Evolutionary conservation across 2,113 vertebrate species (phyloP).

Genomic region (Etheostoma cragini): DNA sequence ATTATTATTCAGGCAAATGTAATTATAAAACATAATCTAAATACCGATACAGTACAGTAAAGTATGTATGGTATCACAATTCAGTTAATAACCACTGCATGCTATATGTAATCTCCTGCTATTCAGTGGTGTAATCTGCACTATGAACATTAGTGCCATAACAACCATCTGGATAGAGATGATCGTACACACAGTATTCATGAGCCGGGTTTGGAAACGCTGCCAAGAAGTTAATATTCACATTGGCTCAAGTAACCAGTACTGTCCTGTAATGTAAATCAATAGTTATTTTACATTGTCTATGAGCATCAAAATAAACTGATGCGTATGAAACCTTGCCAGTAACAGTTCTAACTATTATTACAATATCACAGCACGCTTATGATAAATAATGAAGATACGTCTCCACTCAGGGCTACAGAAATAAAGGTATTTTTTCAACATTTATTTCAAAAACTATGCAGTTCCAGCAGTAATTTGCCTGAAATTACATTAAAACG

Average conservation of each 20-base stretch:
- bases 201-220: slow-evolving; percentile 4
- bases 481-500: slow-evolving; percentile 18
- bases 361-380: slow-evolving; percentile 3
- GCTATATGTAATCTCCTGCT: background rate
- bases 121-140: background rate
- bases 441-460: slow-evolving; percentile 22
- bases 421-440: background rate
- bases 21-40: slow-evolving; percentile 8
- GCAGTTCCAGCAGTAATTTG: slow-evolving; percentile 19
- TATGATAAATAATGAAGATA: slow-evolving; percentile 20
- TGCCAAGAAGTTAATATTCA: slow-evolving; percentile 34
- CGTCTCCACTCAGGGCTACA: slow-evolving; percentile 1
- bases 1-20: background rate
- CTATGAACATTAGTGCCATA: slow-evolving; percentile 3
- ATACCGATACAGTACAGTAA: background rate
- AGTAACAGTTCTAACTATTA: slow-evolving; percentile 9
- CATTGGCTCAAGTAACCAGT: slow-evolving; percentile 14
- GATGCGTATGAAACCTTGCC: slow-evolving; percentile 14
- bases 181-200: slow-evolving; percentile 16
- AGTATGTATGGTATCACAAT: background rate
- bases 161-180: background rate
- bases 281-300: slow-evolving; percentile 22
- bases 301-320: slow-evolving; percentile 10
- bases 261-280: background rate
- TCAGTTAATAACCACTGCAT: slow-evolving; percentile 2